Base-by-base conservation (phyloP, 64 coral and sea anemone species). In the Porites australiensis region DNA sequence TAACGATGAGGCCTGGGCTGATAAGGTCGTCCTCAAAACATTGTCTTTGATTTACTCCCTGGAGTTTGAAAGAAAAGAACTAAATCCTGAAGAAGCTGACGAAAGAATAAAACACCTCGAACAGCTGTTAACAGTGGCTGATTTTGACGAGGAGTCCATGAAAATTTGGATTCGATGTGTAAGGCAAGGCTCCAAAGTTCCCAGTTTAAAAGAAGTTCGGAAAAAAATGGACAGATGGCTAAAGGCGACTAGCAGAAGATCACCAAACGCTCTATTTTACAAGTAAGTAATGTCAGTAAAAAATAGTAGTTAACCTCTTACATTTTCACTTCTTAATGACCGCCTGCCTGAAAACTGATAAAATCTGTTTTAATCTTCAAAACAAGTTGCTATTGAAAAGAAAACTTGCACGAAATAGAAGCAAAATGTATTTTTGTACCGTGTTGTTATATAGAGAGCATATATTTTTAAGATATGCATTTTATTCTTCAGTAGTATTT, bases 241-340 rank as follows among this genome's bases (percentile, higher is more conserved):
- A 2, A 88, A 88, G 74, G 58, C 44, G 61, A 82, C 85, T 22
- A 75, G 82, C 47, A 69, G 85, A 44, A 96, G 87, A 75, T 96
- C 90, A 20, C 94, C 89, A 20, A 88, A 92, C 49, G 94, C 94
- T 68, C 83, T 92, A 2, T 96, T 96, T 88, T 96, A 96, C 90
- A 96, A 96, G 94, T 96, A 77, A 87, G 94, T 77, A 4, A 50
- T 44, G 0, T 37, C 27, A 37, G 27, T 37, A 37, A 37, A 37
- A 37, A 37, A 37, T 37, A 37, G 27, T 37, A 37, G 0, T 37
- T 37, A 0, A 37, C 27, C 27, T 37, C 27, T 37, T 37, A 37
- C 27, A 1, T 37, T 37, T 37, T 37, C 27, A 37, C 27, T 37
- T 37, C 27, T 37, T 37, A 37, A 37, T 37, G 27, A 37, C 27